These are phyloP conservation scores for Oryzias javanicus DNA, from an alignment of 2,113 vertebrate genomes.

Conservation along the genomic window DNA sequence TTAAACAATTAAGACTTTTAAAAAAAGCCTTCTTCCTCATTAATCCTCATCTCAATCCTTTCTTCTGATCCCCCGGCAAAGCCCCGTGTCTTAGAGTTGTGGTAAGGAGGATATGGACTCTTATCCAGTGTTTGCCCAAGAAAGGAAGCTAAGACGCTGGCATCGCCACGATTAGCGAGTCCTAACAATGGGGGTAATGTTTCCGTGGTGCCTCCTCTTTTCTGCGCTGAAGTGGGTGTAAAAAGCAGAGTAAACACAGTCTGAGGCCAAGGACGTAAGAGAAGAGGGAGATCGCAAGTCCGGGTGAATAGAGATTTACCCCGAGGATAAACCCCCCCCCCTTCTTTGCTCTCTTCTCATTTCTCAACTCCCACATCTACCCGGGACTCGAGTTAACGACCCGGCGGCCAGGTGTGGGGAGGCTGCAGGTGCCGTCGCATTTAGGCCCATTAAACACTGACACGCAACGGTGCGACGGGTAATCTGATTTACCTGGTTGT, in stretches of 20 bases:
- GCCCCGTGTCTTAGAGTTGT: constrained; percentile 70
- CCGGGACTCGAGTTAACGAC: constrained; percentile 48
- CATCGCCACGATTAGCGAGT: constrained; percentile 71
- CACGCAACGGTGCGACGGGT: constrained; percentile 71
- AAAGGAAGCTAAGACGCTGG: constrained; percentile 76
- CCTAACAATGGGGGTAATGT: constrained; percentile 68
- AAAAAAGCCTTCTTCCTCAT: constrained; percentile 64
- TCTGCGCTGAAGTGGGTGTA: constrained; percentile 67
- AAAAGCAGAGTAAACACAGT: constrained; percentile 67
- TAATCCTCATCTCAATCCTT: constrained; percentile 74
- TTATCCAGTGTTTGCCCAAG: constrained; percentile 77
- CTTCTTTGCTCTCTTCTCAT: constrained; percentile 25
- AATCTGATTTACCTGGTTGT: constrained; percentile 76
- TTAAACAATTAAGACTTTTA: constrained; percentile 68
- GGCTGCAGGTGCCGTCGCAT: constrained; percentile 78
- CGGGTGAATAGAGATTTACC: constrained; percentile 66
- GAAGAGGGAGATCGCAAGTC: constrained; percentile 55
- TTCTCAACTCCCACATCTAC: constrained; percentile 51
- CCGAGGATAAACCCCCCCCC: constrained; percentile 41
- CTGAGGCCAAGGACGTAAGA: constrained; percentile 45
- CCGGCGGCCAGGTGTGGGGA: constrained; percentile 74
- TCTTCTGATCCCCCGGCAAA: constrained; percentile 72
- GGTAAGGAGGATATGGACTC: constrained; percentile 78
- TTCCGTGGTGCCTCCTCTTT: constrained; percentile 64
- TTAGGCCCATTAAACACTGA: constrained; percentile 81